Base-by-base conservation (phyloP, 2,888 invertebrate genomes). In the Hanleya hanleyi region DNA sequence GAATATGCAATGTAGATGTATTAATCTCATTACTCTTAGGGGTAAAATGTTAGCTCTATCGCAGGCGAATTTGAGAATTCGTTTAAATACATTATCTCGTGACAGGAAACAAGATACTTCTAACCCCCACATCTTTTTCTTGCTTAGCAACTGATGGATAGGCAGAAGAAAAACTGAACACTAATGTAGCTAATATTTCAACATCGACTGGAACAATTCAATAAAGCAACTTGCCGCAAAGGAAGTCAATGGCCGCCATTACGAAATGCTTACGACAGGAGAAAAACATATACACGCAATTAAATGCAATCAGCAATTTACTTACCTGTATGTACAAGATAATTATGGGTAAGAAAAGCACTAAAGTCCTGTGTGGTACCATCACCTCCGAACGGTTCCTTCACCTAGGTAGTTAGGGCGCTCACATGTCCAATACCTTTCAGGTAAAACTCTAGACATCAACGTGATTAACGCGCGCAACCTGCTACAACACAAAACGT, bases 321-420 rank as follows among this genome's bases (percentile, higher is more conserved):
- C 57, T 57, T 57, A 57, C 57, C 57, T 57, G 57, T 22, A 57
- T 57, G 32, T 57, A 57, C 26, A 57, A 32, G 29, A 57, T 57
- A 29, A 57, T 57, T 57, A n/a, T n/a, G n/a, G n/a, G n/a, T n/a
- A 57, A 26, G 57, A 57, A 57, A 57, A 57, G 57, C 57, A 57
- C 57, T 57, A 57, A 57, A 57, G 57, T 57, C 57, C 57, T 1
- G 57, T 57, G 15, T 29, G 57, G 57, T 57, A 29, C 12, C 57
- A 57, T 57, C 57, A 57, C 57, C 57, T 57, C 29, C 32, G 22
- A 26, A 22, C 22, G 32, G 32, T 29, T 29, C 22, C 57, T 22
- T 29, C 57, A 32, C 26, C 57, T 57, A 2, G 4, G 9, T 12
- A 57, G 29, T 57, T 29, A 57, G 2, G 57, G 26, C 57, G 57